phyloP scores from a whole-genome alignment of 2,113 vertebrate genomes.

The Amphiprion ocellaris region DNA sequence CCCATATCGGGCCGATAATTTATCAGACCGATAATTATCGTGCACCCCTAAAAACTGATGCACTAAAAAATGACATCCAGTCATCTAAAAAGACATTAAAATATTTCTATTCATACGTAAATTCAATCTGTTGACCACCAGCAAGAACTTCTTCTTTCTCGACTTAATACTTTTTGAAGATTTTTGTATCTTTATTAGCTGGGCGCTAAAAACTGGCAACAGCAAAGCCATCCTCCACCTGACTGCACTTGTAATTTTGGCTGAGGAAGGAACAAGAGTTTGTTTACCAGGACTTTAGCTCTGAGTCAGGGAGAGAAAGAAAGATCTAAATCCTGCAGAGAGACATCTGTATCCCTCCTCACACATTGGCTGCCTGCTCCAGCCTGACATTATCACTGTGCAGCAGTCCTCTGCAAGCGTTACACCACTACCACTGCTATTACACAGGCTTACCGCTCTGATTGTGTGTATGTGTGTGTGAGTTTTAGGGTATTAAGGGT shows the following conservation, averaged over 20 bases:
- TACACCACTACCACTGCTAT: constrained; percentile 23
- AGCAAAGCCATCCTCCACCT: background rate
- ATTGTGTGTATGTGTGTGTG: constrained; percentile 4
- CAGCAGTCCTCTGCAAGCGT: constrained; percentile 13
- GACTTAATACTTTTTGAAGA: background rate
- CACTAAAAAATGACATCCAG: too few relatives aligned
- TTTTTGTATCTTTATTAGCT: too few relatives aligned
- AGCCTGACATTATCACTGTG: constrained; percentile 11
- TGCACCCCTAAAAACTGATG: too few relatives aligned
- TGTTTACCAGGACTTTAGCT: constrained; percentile 17
- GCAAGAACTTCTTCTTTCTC: background rate
- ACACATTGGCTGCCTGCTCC: constrained; percentile 5
- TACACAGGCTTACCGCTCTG: constrained; percentile 23
- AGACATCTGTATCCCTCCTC: constrained; percentile 30
- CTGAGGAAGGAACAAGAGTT: constrained; percentile 2
- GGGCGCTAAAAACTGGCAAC: background rate
- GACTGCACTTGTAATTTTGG: constrained; percentile 20
- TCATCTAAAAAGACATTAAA: too few relatives aligned
- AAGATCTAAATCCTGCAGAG: constrained; percentile 25
- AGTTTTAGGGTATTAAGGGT: constrained; percentile 20
- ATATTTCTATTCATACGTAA: too few relatives aligned
- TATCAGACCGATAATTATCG: too few relatives aligned
- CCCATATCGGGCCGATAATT: too few relatives aligned
- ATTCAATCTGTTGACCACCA: background rate
- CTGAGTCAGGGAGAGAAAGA: background rate